phyloP scores from a whole-genome alignment of 2,888 invertebrate species.

The Plusia festucae region DNA sequence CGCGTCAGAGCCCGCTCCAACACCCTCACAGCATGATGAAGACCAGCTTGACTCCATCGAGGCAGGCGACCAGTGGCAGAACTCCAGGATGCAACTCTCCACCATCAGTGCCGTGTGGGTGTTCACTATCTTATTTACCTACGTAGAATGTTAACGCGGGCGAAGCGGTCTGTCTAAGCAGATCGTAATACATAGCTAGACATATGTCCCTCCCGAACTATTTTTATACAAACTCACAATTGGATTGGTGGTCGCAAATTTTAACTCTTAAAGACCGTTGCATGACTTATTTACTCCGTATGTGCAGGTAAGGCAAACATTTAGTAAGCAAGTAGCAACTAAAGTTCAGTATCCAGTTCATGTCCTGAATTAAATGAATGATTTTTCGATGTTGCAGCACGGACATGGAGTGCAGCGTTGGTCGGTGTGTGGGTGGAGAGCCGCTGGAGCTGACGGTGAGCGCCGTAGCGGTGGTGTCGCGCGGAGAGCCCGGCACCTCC shows the following conservation, averaged over 20 bases:
- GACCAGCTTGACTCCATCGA: conserved; percentile 86
- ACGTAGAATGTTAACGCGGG: not conserved
- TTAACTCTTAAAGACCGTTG: not conserved
- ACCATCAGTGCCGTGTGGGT: conserved; percentile 81
- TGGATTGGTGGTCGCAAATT: not conserved
- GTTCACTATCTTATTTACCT: conserved; percentile 9
- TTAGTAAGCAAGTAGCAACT: not conserved
- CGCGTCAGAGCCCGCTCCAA: conserved; percentile 63
- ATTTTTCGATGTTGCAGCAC: conserved; percentile 78
- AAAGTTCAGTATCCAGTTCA: too few relatives aligned
- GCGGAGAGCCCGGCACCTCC: conserved; percentile 65
- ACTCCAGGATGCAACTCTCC: conserved; percentile 77
- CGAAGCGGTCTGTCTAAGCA: conserved; percentile 3
- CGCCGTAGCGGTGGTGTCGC: conserved; percentile 66
- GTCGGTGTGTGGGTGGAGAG: conserved; percentile 73
- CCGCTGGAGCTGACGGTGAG: conserved; percentile 77
- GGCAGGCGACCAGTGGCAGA: conserved; percentile 81
- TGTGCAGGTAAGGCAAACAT: not conserved
- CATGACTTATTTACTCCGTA: not conserved
- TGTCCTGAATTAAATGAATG: too few relatives aligned
- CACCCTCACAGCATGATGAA: conserved; percentile 64
- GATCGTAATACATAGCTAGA: not conserved
- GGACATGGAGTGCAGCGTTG: conserved; percentile 87
- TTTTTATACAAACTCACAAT: not conserved
- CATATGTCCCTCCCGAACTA: conserved; percentile 1